phyloP scores from a whole-genome alignment of 1,140 invertebrate species.

The Panagrolaimus sp. region DNA sequence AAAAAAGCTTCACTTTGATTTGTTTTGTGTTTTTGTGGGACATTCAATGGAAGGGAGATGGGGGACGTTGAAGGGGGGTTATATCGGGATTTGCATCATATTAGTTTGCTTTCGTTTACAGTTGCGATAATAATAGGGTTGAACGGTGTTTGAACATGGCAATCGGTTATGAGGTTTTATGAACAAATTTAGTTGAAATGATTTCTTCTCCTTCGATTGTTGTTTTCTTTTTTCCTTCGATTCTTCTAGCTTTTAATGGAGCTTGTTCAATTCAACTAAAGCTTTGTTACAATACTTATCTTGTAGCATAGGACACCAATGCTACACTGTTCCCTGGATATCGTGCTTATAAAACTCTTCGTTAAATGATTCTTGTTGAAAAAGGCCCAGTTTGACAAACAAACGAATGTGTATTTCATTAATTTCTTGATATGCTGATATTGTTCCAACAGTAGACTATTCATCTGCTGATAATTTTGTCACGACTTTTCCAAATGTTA shows the following conservation, averaged over 20 bases:
- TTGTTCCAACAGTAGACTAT: not conserved
- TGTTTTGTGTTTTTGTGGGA: too few species aligned
- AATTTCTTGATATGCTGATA: not conserved
- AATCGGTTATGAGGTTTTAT: too few species aligned
- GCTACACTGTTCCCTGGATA: not conserved
- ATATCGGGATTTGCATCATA: too few species aligned
- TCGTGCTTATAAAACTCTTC: not conserved
- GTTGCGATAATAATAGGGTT: too few species aligned
- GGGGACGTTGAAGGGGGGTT: too few species aligned
- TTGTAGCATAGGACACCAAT: not conserved
- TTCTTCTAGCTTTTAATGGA: not conserved
- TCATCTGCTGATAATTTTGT: not conserved
- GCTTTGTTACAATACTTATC: constrained; percentile 6
- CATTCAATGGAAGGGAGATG: too few species aligned
- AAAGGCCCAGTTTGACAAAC: constrained; percentile 4
- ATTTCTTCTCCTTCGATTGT: too few species aligned
- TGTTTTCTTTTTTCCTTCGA: too few species aligned
- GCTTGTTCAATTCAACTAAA: not conserved
- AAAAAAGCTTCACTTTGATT: too few species aligned
- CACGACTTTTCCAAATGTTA: not conserved
- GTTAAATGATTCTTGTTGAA: not conserved
- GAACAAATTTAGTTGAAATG: too few species aligned
- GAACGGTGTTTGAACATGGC: too few species aligned
- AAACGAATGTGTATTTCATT: not conserved
- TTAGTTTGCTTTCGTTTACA: too few species aligned